Conservation (phyloP, 2,888 invertebrate species). For the Dinocampus coccinellae region DNA sequence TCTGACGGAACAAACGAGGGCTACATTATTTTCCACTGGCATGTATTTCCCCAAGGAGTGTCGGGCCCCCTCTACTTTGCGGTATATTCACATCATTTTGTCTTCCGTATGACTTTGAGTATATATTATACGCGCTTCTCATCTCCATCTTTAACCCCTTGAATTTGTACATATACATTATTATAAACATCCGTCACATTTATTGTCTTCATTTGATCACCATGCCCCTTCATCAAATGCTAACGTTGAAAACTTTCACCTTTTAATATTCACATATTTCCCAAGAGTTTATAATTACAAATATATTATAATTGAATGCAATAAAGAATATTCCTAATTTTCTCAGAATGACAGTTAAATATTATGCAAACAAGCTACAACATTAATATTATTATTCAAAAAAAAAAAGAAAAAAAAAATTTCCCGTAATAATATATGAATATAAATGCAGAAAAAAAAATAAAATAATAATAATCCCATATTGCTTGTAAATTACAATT, state of each 20-base stretch:
- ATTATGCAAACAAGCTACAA: too few species aligned
- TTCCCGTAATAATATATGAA: too few species aligned
- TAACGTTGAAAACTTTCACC: not conserved
- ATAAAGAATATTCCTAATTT: not conserved
- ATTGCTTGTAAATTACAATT: not conserved
- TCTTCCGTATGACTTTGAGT: constrained; percentile 37
- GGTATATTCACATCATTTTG: constrained; percentile 16
- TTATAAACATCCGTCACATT: not conserved
- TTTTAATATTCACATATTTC: constrained; percentile 10
- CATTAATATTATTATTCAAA: too few species aligned
- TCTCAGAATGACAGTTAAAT: not conserved
- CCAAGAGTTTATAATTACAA: constrained; percentile 2
- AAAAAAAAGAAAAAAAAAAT: too few species aligned
- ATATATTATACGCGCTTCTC: constrained; percentile 41
- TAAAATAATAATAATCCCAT: too few species aligned
- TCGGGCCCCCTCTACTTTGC: not conserved
- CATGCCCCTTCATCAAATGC: not conserved
- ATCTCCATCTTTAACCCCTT: not conserved
- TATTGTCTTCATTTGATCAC: not conserved
- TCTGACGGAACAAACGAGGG: constrained; percentile 59
- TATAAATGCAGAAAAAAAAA: too few species aligned
- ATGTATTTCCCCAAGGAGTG: constrained; percentile 49
- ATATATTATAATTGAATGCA: not conserved
- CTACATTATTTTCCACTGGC: constrained; percentile 56
- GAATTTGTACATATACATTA: not conserved